Base-by-base conservation (phyloP, 2,888 invertebrate species). In the Idaea dimidiata region DNA sequence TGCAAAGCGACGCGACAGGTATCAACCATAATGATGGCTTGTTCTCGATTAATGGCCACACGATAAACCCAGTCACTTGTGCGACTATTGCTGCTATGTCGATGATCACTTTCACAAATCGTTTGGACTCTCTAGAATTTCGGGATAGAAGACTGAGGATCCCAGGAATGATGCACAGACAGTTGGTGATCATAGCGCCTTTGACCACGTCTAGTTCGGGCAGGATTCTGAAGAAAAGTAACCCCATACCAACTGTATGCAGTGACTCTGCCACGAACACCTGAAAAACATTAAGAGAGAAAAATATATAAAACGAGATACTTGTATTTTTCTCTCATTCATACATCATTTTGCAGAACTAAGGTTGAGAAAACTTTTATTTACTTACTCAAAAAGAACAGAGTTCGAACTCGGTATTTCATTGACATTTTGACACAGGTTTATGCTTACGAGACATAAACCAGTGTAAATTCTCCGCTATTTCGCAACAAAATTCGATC, bases 171-270 rank as follows among this genome's bases (percentile, higher is more conserved):
- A 99, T 96, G 84, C 98, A 99, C 62, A 99, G 94, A 77, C 98
- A 98, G 85, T 98, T 99, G 31, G 98, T 98, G 71, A 99, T 92
- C 97, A 99, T 98, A 54, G 98, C 97, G 56, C 98, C 99, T 85
- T 98, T 97, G 62, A 99, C 96, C 6, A 98, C 97, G 86, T 99
- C 98, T 72, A 99, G 87, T 80, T 97, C 96, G 0, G 99, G 99
- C 59, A 99, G 93, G 58, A 99, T 95, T 67, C 96, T 95, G 84
- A 98, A 97, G 77, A 98, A 96, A 71, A 99, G 93, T 55, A 99
- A 84, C 0, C 96, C 97, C 71, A 98, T 89, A 33, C 99, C 99
- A 64, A 97, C 91, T 0, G 97, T 96, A 81, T 98, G 98, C 59
- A 97, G 93, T 3, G 97, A 96, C 91, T 99, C 99, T 82, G 97